Conservation (phyloP, 2,888 invertebrate species). For the Sinodicranocentrus sp. region DNA sequence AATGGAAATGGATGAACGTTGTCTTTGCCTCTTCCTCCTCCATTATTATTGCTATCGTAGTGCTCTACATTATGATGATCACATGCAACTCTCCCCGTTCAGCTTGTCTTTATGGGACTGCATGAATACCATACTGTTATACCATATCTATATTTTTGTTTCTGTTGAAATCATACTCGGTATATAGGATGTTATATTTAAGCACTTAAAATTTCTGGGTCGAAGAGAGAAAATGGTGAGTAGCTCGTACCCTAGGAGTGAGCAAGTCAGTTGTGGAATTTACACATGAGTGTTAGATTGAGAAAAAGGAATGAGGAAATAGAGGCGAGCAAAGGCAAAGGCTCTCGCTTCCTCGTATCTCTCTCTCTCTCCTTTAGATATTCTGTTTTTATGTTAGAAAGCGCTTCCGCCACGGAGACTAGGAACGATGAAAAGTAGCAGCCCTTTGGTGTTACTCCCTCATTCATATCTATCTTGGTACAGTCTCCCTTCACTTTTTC, state of each 20-base stretch:
- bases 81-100: slow-evolving; percentile 16
- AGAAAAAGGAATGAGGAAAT: background rate
- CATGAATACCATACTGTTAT: no score
- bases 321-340: no score
- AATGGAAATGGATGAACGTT: slow-evolving; percentile 20
- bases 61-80: slow-evolving; percentile 29
- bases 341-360: background rate
- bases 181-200: background rate
- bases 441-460: slow-evolving; percentile 31
- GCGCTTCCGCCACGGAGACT: slow-evolving; percentile 21
- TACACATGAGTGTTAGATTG: background rate
- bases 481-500: slow-evolving; percentile 23
- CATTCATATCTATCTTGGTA: slow-evolving; percentile 41
- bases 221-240: slow-evolving; percentile 11
- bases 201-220: slow-evolving; percentile 43
- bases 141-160: no score
- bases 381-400: slow-evolving; percentile 43
- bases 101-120: no score
- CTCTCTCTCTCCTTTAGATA: background rate
- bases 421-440: slow-evolving; percentile 50
- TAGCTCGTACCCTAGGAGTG: background rate
- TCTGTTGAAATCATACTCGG: no score
- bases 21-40: background rate
- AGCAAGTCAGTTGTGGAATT: background rate
- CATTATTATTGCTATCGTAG: slow-evolving; percentile 19